phyloP scores from a whole-genome alignment of 2,113 vertebrate genomes.

The Lophius piscatorius region DNA sequence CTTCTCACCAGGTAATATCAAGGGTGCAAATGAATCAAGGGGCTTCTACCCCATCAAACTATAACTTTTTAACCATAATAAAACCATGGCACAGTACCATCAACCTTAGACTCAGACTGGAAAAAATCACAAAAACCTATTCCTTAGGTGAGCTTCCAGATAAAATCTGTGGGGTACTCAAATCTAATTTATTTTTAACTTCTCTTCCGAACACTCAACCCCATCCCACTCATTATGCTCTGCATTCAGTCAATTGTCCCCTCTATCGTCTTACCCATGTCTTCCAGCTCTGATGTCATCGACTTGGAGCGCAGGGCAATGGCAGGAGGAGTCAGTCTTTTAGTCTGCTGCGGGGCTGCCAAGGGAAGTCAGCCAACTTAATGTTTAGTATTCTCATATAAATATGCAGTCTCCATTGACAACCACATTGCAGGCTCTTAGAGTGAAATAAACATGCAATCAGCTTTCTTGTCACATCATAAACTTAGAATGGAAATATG shows the following conservation, averaged over 20 bases:
- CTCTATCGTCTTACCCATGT: slow-evolving; percentile 86
- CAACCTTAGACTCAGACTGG: slow-evolving; percentile 18
- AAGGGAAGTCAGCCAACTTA: slow-evolving; percentile 60
- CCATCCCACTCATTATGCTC: neutral
- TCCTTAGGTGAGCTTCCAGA: neutral
- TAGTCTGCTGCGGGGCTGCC: slow-evolving; percentile 88
- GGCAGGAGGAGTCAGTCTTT: slow-evolving; percentile 89
- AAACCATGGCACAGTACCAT: slow-evolving; percentile 5
- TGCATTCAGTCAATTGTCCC: slow-evolving; percentile 17
- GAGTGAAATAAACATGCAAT: slow-evolving; percentile 49
- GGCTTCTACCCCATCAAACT: slow-evolving; percentile 9
- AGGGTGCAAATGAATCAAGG: slow-evolving; percentile 23
- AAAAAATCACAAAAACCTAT: slow-evolving; percentile 21
- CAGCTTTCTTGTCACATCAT: slow-evolving; percentile 24
- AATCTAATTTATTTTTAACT: slow-evolving; percentile 5
- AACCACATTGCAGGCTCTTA: slow-evolving; percentile 36
- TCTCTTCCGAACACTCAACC: slow-evolving; percentile 6
- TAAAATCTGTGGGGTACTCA: neutral
- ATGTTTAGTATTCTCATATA: slow-evolving; percentile 60
- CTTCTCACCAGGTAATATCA: slow-evolving; percentile 3
- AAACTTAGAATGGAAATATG: slow-evolving; percentile 24
- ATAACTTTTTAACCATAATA: slow-evolving; percentile 17
- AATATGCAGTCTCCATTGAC: slow-evolving; percentile 52
- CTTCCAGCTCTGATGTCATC: slow-evolving; percentile 94
- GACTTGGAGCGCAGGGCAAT: slow-evolving; percentile 93